A percentile compares a stretch with the other conserved stretches of the same genome.
Evolutionary conservation across 1,140 invertebrate species (phyloP).

Genomic region (Trialeurodes vaporariorum): DNA sequence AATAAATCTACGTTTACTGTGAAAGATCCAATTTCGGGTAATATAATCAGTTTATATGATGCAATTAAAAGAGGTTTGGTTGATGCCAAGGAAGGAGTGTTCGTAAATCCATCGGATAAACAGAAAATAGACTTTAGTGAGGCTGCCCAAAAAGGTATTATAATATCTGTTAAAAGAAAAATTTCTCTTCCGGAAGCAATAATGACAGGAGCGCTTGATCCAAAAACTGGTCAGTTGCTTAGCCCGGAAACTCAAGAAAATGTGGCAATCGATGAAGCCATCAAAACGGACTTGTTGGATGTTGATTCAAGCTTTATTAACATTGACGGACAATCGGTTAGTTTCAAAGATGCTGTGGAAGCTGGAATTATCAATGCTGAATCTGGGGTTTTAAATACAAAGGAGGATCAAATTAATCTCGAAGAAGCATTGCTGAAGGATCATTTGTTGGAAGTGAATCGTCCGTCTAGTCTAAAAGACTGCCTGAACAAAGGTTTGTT

Average conservation of each 20-base stretch:
- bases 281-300: constrained; percentile 67
- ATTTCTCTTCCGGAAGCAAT: constrained; percentile 75
- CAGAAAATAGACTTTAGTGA: constrained; percentile 61
- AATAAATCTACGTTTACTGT: constrained; percentile 66
- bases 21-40: constrained; percentile 60
- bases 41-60: constrained; percentile 65
- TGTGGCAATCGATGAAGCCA: constrained; percentile 59
- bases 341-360: constrained; percentile 69
- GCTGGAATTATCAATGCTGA: constrained; percentile 63
- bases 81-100: constrained; percentile 63
- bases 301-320: constrained; percentile 64
- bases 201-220: constrained; percentile 70
- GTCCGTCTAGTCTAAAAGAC: constrained; percentile 70
- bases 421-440: constrained; percentile 75
- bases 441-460: constrained; percentile 63
- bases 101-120: constrained; percentile 60
- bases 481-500: constrained; percentile 71
- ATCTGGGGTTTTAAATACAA: constrained; percentile 48
- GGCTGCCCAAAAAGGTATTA: constrained; percentile 65
- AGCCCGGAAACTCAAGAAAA: constrained; percentile 57
- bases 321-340: constrained; percentile 56
- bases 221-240: constrained; percentile 55
- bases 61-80: constrained; percentile 71
- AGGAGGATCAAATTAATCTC: constrained; percentile 57
- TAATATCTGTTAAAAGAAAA: constrained; percentile 66